phyloP scores from a whole-genome alignment of 2,797 vertebrate species.

The Lacerta bilineata region DNA sequence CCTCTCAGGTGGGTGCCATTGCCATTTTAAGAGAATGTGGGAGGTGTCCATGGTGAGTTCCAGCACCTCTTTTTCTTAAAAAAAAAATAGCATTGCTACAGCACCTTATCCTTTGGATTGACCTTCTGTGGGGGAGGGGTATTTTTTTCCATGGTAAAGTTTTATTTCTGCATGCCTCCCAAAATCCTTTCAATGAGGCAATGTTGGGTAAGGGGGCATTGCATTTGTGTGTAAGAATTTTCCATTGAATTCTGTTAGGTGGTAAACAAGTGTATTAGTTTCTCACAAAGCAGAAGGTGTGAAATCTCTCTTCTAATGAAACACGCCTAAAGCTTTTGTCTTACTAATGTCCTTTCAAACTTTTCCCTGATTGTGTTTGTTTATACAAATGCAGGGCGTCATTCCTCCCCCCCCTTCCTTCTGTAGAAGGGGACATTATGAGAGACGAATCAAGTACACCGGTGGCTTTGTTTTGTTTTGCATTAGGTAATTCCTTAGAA shows the following conservation, averaged over 20 bases:
- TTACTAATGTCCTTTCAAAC: conserved; percentile 47
- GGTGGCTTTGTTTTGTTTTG: conserved; percentile 50
- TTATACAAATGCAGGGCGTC: conserved; percentile 33
- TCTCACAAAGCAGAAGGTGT: conserved; percentile 38
- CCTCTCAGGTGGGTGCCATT: no score
- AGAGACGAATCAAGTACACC: conserved; percentile 38
- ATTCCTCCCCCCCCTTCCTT: neutral
- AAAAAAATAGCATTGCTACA: no score
- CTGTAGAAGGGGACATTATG: conserved; percentile 33
- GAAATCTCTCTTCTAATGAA: conserved; percentile 49
- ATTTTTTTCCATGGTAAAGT: neutral
- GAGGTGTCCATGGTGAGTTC: no score
- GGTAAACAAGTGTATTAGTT: conserved; percentile 50
- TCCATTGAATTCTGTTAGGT: conserved; percentile 21
- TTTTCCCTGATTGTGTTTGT: conserved; percentile 26
- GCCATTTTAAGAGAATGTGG: no score
- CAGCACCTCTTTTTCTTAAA: no score
- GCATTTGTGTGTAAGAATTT: conserved; percentile 26
- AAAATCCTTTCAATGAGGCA: neutral
- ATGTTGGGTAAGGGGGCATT: conserved; percentile 20
- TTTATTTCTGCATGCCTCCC: neutral
- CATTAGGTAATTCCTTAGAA: conserved; percentile 55
- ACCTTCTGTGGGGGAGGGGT: no score
- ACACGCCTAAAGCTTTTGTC: conserved; percentile 23
- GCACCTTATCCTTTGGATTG: no score